Percentiles rank a stretch among this genome's conserved stretches.
phyloP scores from a whole-genome alignment of 2,888 invertebrate species.

The Trissoscelio sp. region DNA sequence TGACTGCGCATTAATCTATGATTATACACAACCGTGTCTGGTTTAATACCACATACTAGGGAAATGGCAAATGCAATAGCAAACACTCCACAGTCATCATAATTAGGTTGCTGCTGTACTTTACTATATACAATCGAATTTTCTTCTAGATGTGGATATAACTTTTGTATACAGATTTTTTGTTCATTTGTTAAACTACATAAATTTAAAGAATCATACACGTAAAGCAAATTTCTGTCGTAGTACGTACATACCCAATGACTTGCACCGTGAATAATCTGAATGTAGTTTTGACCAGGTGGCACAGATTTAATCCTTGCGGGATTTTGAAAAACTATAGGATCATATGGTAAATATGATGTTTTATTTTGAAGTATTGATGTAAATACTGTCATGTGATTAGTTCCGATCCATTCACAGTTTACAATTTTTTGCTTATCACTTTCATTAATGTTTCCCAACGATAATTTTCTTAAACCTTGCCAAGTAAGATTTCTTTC shows the following conservation, averaged over 20 bases:
- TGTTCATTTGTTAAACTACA: slow-evolving; percentile 8
- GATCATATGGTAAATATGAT: slow-evolving; percentile 32
- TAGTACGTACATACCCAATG: slow-evolving; percentile 38
- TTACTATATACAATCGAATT: slow-evolving; percentile 7
- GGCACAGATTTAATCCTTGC: slow-evolving; percentile 23
- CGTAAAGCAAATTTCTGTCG: neutral
- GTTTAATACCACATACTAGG: slow-evolving; percentile 3
- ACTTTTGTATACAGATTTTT: neutral
- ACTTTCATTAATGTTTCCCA: neutral
- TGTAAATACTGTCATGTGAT: slow-evolving; percentile 16
- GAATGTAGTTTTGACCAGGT: neutral
- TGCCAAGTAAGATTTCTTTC: neutral
- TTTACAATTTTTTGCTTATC: neutral
- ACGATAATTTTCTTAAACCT: neutral
- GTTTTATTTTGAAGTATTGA: slow-evolving; percentile 20
- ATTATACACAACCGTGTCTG: slow-evolving; percentile 9
- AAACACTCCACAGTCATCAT: slow-evolving; percentile 31
- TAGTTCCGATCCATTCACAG: neutral
- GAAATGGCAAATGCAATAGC: slow-evolving; percentile 38
- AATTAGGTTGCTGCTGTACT: slow-evolving; percentile 31
- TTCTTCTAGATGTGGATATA: slow-evolving; percentile 24
- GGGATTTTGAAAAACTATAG: slow-evolving; percentile 2
- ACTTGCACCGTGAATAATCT: slow-evolving; percentile 28
- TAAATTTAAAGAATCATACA: slow-evolving; percentile 30
- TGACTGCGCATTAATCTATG: slow-evolving; percentile 5